Evolutionary conservation across 2,113 vertebrate genomes (phyloP), one percentile per base, ranked within the genome.

Genomic region (Hassar affinis): DNA sequence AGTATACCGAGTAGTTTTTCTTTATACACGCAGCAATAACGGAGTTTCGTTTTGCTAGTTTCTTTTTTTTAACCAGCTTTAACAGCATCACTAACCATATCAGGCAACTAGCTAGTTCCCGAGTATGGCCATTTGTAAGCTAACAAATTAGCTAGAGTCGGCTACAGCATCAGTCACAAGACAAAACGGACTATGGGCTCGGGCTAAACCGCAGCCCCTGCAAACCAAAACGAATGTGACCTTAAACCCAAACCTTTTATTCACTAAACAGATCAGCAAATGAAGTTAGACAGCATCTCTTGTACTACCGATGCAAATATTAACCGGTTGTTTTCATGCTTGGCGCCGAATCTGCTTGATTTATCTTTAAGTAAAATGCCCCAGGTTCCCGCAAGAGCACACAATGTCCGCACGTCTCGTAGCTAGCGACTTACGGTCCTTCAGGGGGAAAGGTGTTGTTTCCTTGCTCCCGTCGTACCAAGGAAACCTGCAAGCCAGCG

Each of bases 141-240:
- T 75, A 20, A 33, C 15, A 64, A 25, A 38, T 76, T 42, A 64
- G 18, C 75, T 54, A 6, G 4, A 1, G n/a, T 27, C 47, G 57
- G 51, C 64, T 33, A 27, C 27, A 30, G 56, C 45, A 45, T 22
- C 45, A 27, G 61, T 82, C 72, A 78, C 69, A 61, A 51, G 61
- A 85, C 79, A 79, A 85, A 78, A 88, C 25, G 61, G 79, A 42
- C 80, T 79, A 71, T 69, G 74, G 69, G 57, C 14, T 80, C 57
- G 74, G 62, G 27, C 49, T 51, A 45, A 71, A 66, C 12, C 78
- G 68, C 12, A 85, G 17, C n/a, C 33, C 52, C n/a, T 30, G 71
- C 59, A 83, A 61, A 79, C 78, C 57, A 78, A 59, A 56, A 22
- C 1, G 20, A 57, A 49, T 12, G 33, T 54, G 59, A 54, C 35